Conservation (phyloP, 2,113 vertebrate species). For the Plotosus lineatus region DNA sequence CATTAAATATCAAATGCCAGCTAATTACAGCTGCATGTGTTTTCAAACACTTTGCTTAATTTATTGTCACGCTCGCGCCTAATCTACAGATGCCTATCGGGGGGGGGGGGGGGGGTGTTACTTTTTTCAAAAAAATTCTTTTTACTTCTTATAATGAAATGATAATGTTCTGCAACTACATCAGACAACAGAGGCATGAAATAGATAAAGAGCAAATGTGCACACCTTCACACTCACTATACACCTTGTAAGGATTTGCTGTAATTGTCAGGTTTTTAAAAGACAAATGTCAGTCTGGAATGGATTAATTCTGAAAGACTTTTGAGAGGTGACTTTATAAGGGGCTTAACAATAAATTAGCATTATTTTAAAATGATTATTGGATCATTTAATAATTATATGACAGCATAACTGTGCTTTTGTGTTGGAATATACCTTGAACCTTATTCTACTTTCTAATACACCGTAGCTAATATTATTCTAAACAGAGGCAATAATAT, state of each 20-base stretch:
- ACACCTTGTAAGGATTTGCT: slow-evolving; percentile 69
- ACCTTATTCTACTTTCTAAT: neutral
- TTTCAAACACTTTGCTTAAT: slow-evolving; percentile 80
- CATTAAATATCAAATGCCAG: slow-evolving; percentile 79
- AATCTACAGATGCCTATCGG: slow-evolving; percentile 76
- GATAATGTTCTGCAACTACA: slow-evolving; percentile 66
- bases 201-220: slow-evolving; percentile 68
- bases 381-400: neutral
- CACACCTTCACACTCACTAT: slow-evolving; percentile 65
- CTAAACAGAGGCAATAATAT: neutral
- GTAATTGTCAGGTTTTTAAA: slow-evolving; percentile 61
- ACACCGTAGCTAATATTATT: neutral
- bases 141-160: slow-evolving; percentile 69
- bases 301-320: slow-evolving; percentile 6
- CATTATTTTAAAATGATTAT: neutral
- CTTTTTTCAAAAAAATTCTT: slow-evolving; percentile 57
- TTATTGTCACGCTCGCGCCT: slow-evolving; percentile 75
- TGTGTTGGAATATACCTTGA: neutral
- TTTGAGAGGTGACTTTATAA: neutral
- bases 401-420: neutral
- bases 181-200: slow-evolving; percentile 69
- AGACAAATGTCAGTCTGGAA: slow-evolving; percentile 39
- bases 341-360: neutral
- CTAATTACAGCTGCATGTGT: slow-evolving; percentile 77
- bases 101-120: slow-evolving; percentile 60